Evolutionary conservation across 2,797 vertebrate species (phyloP), one percentile per base, ranked within the genome.

Genomic region (Lophius americanus): DNA sequence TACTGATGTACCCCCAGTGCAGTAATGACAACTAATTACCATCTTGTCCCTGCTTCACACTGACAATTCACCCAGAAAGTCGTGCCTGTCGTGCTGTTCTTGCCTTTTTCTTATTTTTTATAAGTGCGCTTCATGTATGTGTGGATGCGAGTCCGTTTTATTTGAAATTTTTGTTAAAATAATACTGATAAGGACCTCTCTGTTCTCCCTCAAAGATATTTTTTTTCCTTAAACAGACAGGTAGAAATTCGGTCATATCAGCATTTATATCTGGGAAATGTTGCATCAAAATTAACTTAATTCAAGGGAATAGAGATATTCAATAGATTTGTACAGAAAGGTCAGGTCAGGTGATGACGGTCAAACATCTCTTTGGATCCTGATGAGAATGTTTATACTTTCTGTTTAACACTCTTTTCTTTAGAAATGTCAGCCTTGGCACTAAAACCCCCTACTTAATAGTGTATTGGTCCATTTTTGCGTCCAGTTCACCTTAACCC

Each of bases 1-100:
- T 23, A 55, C 54, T 62, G 57, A 73, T 83, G 78, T 60, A 32
- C 54, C 75, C 60, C 51, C 51, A 52, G 57, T n/a, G 65, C 6
- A 55, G 11, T 23, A 23, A 55, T 68, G 60, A 76, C 83, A 82
- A 64, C 82, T 84, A 76, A 78, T 88, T 85, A 76, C 66, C 46
- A 71, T 7, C 43, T 53, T 65, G 43, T 64, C 66, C 53, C 59
- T 79, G 50, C 69, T 71, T 76, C 60, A 69, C 63, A 68, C 63
- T 58, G 64, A 82, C 75, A 63, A 79, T 82, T 80, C 60, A 66
- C 51, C 49, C 52, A 64, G 52, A 80, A 58, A 82, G 35, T 50
- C 9, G 6, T 23, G 44, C 57, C 14, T 60, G 64, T 59, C 48
- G 23, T 49, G 41, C 47, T 9, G 61, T 33, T 57, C 9, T 11